Evolutionary conservation across 2,888 invertebrate species (phyloP).

Genomic region (Agrotis exclamationis): DNA sequence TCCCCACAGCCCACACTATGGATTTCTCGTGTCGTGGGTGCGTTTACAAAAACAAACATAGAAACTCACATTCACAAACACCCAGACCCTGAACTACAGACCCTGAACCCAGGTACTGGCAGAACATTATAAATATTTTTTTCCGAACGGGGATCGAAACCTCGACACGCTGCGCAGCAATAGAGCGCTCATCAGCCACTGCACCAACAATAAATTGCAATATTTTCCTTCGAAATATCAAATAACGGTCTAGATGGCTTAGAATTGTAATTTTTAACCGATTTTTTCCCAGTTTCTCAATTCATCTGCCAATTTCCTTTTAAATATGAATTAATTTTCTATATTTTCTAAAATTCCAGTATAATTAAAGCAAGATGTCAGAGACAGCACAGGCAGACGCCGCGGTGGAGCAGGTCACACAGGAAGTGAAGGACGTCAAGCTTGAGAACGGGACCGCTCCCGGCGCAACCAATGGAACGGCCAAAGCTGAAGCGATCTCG

Average conservation of each 20-base stretch:
- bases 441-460: constrained; percentile 89
- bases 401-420: constrained; percentile 83
- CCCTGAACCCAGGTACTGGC: too few species aligned
- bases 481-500: constrained; percentile 83
- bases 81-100: too few species aligned
- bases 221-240: not conserved
- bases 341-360: constrained; percentile 62
- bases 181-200: too few species aligned
- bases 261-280: not conserved
- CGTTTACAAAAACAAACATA: too few species aligned
- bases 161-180: too few species aligned
- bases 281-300: not conserved
- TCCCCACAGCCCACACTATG: too few species aligned
- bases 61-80: too few species aligned
- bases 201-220: too few species aligned
- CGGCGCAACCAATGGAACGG: constrained; percentile 83
- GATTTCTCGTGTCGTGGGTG: too few species aligned
- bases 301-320: not conserved
- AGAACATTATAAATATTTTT: too few species aligned
- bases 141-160: too few species aligned
- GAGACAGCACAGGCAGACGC: constrained; percentile 77
- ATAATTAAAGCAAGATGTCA: constrained; percentile 75
- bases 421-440: constrained; percentile 90
- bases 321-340: not conserved
- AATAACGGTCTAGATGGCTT: constrained; percentile 10